phyloP scores from a whole-genome alignment of 2,888 invertebrate genomes.

The Chymomyza caudatula region DNA sequence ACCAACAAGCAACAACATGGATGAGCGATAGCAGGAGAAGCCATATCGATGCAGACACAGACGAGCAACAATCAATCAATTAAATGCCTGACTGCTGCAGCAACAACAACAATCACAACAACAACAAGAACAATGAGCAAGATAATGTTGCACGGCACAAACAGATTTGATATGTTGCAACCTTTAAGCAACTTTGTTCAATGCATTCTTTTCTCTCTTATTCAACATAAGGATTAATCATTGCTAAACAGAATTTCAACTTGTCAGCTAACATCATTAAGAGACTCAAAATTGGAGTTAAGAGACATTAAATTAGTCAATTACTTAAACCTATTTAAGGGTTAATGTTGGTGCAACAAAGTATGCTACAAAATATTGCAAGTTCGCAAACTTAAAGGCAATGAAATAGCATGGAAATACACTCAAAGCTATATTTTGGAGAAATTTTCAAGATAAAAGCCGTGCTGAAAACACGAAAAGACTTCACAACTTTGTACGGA shows the following conservation, averaged over 20 bases:
- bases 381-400: no score
- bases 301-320: neutral
- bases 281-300: neutral
- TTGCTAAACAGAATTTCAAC: neutral
- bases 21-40: neutral
- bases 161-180: neutral
- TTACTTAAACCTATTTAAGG: no score
- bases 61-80: constrained; percentile 68
- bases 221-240: neutral
- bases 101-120: constrained; percentile 5
- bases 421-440: no score
- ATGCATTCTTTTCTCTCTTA: neutral
- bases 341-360: neutral
- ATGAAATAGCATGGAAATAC: no score
- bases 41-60: constrained; percentile 60
- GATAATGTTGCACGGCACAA: neutral
- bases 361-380: no score
- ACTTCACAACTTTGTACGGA: no score
- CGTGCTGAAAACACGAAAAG: no score
- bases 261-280: neutral
- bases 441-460: no score
- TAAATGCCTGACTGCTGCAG: constrained; percentile 57
- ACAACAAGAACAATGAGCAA: constrained; percentile 13
- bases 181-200: neutral
- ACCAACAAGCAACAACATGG: neutral